Percentiles rank a stretch among this genome's conserved stretches.
Evolutionary conservation across 2,888 invertebrate genomes (phyloP).

Genomic region (Sceliomorpha sp.): DNA sequence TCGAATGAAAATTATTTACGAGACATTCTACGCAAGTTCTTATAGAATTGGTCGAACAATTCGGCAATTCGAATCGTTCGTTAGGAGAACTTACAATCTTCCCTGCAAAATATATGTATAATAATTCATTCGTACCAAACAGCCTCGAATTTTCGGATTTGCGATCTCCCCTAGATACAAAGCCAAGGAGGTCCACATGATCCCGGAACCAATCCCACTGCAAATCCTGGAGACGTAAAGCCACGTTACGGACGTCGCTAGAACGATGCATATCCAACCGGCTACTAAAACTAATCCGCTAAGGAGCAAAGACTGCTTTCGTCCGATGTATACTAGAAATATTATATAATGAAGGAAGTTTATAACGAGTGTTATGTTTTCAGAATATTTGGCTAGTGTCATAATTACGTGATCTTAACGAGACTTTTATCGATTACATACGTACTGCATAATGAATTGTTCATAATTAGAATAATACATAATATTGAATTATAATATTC

Average conservation of each 20-base stretch:
- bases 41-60: background rate
- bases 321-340: slow-evolving; percentile 62
- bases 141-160: slow-evolving; percentile 74
- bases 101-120: slow-evolving; percentile 17
- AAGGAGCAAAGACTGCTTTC: slow-evolving; percentile 69
- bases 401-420: no score
- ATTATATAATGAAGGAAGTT: background rate
- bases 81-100: slow-evolving; percentile 15
- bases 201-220: slow-evolving; percentile 71
- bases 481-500: no score
- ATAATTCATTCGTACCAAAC: slow-evolving; percentile 64
- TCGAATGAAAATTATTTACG: no score
- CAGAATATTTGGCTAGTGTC: no score
- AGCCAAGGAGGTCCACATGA: slow-evolving; percentile 71
- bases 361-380: background rate
- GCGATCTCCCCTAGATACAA: slow-evolving; percentile 75
- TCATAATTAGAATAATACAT: no score
- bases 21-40: no score
- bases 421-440: no score
- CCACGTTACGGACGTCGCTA: slow-evolving; percentile 70
- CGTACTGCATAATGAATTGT: slow-evolving; percentile 4
- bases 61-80: slow-evolving; percentile 16
- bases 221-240: slow-evolving; percentile 69
- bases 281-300: slow-evolving; percentile 64
- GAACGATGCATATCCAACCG: slow-evolving; percentile 71